Percentiles rank a stretch among this genome's conserved stretches.
Conservation (phyloP, 2,797 vertebrate genomes). For the Scyliorhinus canicula region DNA sequence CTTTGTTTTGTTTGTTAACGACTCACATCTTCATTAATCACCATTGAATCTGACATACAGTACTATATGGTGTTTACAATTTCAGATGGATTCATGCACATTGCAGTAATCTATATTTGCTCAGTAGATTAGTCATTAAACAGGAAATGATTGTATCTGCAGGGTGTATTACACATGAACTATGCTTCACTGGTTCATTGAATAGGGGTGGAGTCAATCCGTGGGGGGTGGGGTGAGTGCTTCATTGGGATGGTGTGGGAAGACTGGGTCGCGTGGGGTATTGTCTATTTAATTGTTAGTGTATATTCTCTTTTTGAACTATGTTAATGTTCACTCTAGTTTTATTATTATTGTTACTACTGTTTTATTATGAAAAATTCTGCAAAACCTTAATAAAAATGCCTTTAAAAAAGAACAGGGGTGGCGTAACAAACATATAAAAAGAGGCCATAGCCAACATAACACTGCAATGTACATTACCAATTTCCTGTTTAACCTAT, state of each 20-base stretch:
- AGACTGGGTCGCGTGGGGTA: too few species aligned
- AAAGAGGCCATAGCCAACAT: not conserved
- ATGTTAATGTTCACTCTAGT: too few species aligned
- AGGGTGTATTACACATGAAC: not conserved
- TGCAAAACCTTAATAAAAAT: too few species aligned
- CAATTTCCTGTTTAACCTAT: not conserved
- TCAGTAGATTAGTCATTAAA: not conserved
- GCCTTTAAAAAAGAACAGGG: too few species aligned
- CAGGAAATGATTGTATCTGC: constrained; percentile 28
- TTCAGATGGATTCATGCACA: not conserved
- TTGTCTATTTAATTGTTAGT: too few species aligned
- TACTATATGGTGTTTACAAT: not conserved
- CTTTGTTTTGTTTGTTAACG: too few species aligned
- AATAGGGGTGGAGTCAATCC: not conserved
- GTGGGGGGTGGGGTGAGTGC: too few species aligned
- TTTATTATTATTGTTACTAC: too few species aligned
- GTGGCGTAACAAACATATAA: constrained; percentile 13
- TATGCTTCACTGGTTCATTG: not conserved
- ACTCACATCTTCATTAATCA: not conserved
- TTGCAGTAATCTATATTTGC: not conserved
- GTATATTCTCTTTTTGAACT: too few species aligned
- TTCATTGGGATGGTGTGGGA: too few species aligned
- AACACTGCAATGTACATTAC: not conserved
- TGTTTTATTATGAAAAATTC: too few species aligned
- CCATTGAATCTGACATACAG: not conserved